Base-by-base conservation (phyloP, 2,888 invertebrate genomes). In the Sinohyriopsis cumingii region DNA sequence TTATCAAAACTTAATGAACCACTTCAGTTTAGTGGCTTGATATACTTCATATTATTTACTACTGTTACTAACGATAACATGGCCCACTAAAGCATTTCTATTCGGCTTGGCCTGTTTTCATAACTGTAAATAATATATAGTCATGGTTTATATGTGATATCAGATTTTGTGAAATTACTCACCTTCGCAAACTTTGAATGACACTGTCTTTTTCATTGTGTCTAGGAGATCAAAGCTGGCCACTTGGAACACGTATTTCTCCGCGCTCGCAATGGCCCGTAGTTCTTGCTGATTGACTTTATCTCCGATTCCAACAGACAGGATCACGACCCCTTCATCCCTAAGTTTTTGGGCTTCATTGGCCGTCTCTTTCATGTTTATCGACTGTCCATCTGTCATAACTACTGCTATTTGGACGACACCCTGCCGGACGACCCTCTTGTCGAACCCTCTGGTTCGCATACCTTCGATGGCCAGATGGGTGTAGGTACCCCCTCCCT, bases 231-330 rank as follows among this genome's bases (percentile, higher is more conserved):
- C 74, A 57, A 73, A 81, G 28, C 65, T 72, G 1, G 69, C 76
- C 9, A 80, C 77, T 24, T 71, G 66, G 55, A 69, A 80, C 19
- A 84, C 72, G 65, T 80, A 79, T 15, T 81, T 69, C 9, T 78
- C 72, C 1, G 68, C 71, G 55, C 77, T 80, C 24, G 81, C 82
- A 24, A 85, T 85, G 7, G 74, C 77, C 56, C 71, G 72, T 20
- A 85, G 67, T 71, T 85, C 85, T 1, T 67, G 57, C 25, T 20
- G 61, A 57, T 79, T 68, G 0, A 73, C 75, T 24, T 67, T 68
- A 19, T 60, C 59, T 15, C 81, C 81, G 20, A 81, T 77, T 22
- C 79, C 79, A n/a, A 81, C 68, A n/a, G 78, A 75, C 59, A 81
- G 79, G 19, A 81, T 71, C 7, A 69, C 67, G 3, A 79, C 71